Evolutionary conservation across 2,888 invertebrate genomes (phyloP).

Genomic region (Hypomecis punctinalis): DNA sequence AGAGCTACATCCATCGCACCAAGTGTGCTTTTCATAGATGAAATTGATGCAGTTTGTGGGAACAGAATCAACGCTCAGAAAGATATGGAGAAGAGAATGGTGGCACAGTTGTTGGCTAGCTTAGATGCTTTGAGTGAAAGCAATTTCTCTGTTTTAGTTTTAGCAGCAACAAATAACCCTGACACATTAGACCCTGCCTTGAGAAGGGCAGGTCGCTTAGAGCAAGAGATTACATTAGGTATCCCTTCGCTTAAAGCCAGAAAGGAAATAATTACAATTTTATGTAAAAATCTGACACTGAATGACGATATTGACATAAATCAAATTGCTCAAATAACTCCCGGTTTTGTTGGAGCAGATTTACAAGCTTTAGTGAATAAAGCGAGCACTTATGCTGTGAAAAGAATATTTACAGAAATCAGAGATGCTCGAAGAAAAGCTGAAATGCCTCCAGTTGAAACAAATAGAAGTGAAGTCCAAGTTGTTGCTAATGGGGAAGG

Average conservation of each 20-base stretch:
- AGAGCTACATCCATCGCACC: constrained; percentile 91
- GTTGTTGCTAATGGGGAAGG: constrained; percentile 75
- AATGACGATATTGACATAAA: constrained; percentile 89
- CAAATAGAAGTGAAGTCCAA: constrained; percentile 50
- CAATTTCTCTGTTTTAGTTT: constrained; percentile 89
- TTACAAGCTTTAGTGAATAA: constrained; percentile 93
- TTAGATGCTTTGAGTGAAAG: constrained; percentile 90
- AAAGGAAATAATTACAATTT: constrained; percentile 89
- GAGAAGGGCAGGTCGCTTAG: constrained; percentile 96
- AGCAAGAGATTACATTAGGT: constrained; percentile 96
- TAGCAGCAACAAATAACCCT: constrained; percentile 98
- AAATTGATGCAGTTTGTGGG: constrained; percentile 98
- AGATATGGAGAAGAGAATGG: constrained; percentile 98
- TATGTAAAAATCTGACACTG: constrained; percentile 89
- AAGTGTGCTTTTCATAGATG: constrained; percentile 96
- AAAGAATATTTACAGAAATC: constrained; percentile 81
- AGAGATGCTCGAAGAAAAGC: constrained; percentile 50
- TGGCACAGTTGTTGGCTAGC: constrained; percentile 95
- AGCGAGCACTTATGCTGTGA: constrained; percentile 94
- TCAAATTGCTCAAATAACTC: constrained; percentile 92
- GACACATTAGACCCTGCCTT: constrained; percentile 97
- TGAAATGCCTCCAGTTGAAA: constrained; percentile 39
- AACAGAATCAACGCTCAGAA: constrained; percentile 95
- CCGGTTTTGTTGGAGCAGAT: constrained; percentile 98
- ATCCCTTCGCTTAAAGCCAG: constrained; percentile 95